These are phyloP conservation scores for Tenebrio molitor DNA, from an alignment of 1,140 invertebrate genomes.

Conservation along the genomic window DNA sequence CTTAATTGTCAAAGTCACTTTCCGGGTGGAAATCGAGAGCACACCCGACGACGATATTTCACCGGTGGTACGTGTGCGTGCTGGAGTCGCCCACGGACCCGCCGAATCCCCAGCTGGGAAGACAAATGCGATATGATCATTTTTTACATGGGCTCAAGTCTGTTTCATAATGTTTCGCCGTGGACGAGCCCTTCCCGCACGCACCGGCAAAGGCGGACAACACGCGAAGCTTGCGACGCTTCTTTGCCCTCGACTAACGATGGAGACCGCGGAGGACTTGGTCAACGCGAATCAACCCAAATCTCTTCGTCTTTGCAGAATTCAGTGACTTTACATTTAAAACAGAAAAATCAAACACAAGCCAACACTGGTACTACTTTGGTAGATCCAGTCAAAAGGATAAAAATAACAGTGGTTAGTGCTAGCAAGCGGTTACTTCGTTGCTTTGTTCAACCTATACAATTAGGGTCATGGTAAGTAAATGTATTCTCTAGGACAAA, in stretches of 20 bases:
- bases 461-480: no score
- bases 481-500: no score
- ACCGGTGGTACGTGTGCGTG: conserved; percentile 31
- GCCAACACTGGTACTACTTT: no score
- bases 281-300: no score
- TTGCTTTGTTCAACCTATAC: no score
- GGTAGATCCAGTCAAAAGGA: no score
- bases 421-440: no score
- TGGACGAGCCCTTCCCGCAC: conserved; percentile 42
- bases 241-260: conserved; percentile 5
- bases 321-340: no score
- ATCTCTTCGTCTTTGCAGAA: no score
- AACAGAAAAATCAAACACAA: no score
- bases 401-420: no score
- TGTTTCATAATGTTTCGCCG: conserved; percentile 32
- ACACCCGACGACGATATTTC: conserved; percentile 8
- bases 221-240: conserved; percentile 13
- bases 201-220: conserved; percentile 14
- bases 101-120: conserved; percentile 42
- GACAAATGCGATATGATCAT: conserved; percentile 40
- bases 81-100: conserved; percentile 28
- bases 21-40: conserved; percentile 7
- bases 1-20: conserved; percentile 29
- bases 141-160: conserved; percentile 23
- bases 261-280: no score